Conservation (phyloP, 2,888 invertebrate species). For the Dinocampus coccinellae region DNA sequence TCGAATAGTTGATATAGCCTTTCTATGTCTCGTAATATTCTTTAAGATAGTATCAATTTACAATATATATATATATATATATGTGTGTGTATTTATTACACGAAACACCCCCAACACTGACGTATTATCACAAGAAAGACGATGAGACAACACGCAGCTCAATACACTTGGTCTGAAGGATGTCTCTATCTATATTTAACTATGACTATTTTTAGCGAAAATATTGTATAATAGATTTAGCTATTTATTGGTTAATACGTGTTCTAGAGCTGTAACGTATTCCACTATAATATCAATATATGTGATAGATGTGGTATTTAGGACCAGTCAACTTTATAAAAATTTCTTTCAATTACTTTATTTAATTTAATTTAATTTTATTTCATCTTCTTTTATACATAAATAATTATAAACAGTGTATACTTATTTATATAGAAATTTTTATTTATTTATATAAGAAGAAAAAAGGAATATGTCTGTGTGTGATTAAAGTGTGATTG, state of each 20-base stretch:
- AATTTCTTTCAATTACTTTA: neutral
- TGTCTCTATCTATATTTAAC: slow-evolving; percentile 58
- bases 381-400: no score
- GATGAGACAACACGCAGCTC: slow-evolving; percentile 33
- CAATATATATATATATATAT: neutral
- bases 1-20: neutral
- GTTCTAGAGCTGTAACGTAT: slow-evolving; percentile 60
- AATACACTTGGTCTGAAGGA: slow-evolving; percentile 48
- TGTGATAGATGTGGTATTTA: slow-evolving; percentile 56
- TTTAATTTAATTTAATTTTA: neutral
- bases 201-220: slow-evolving; percentile 58
- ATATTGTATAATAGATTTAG: slow-evolving; percentile 63
- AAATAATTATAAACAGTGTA: neutral
- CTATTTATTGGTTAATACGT: slow-evolving; percentile 64
- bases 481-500: neutral
- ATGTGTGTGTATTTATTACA: slow-evolving; percentile 9
- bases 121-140: slow-evolving; percentile 34
- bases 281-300: slow-evolving; percentile 51
- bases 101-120: slow-evolving; percentile 15
- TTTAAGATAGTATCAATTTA: neutral
- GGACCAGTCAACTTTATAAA: slow-evolving; percentile 32
- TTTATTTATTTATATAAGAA: neutral
- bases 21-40: neutral
- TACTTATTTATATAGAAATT: neutral
- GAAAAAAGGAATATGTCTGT: no score